Evolutionary conservation across 2,797 vertebrate species (phyloP).

Genomic region (Denticeps clupeoides): DNA sequence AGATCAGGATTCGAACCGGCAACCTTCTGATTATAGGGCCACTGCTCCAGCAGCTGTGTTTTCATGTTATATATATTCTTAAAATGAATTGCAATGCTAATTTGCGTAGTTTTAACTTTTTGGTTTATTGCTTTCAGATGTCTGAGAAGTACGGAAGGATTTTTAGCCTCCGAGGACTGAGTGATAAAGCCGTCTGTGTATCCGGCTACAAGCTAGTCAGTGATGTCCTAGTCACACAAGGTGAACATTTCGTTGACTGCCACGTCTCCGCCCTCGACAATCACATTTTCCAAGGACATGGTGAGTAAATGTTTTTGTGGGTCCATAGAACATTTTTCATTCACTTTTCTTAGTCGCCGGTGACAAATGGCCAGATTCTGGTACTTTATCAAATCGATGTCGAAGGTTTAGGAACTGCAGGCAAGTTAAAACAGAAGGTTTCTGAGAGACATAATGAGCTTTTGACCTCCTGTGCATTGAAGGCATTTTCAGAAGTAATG

Average conservation of each 20-base stretch:
- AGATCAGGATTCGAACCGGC: too few species aligned
- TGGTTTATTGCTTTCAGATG: slow-evolving; percentile 12
- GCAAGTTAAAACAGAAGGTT: too few species aligned
- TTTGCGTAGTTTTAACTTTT: too few species aligned
- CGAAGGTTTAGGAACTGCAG: too few species aligned
- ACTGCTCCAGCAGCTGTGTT: too few species aligned
- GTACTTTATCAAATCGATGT: too few species aligned
- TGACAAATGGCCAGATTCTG: too few species aligned
- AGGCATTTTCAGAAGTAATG: slow-evolving; percentile 32
- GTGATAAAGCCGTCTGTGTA: slow-evolving; percentile 22
- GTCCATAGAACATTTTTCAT: not conserved
- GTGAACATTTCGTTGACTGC: slow-evolving; percentile 24
- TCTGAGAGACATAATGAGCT: too few species aligned
- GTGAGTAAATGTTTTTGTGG: slow-evolving; percentile 13
- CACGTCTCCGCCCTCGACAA: slow-evolving; percentile 21
- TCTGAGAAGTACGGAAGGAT: slow-evolving; percentile 20
- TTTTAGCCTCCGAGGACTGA: slow-evolving; percentile 21
- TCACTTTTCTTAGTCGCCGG: not conserved
- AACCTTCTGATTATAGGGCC: too few species aligned
- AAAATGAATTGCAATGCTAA: too few species aligned
- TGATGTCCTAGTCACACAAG: slow-evolving; percentile 27
- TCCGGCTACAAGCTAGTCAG: slow-evolving; percentile 29
- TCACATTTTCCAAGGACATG: slow-evolving; percentile 27
- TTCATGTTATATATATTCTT: too few species aligned
- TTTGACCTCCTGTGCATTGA: not conserved